Evolutionary conservation across 2,888 invertebrate genomes (phyloP), one percentile per base, ranked within the genome.

Genomic region (Drosophila borealis): DNA sequence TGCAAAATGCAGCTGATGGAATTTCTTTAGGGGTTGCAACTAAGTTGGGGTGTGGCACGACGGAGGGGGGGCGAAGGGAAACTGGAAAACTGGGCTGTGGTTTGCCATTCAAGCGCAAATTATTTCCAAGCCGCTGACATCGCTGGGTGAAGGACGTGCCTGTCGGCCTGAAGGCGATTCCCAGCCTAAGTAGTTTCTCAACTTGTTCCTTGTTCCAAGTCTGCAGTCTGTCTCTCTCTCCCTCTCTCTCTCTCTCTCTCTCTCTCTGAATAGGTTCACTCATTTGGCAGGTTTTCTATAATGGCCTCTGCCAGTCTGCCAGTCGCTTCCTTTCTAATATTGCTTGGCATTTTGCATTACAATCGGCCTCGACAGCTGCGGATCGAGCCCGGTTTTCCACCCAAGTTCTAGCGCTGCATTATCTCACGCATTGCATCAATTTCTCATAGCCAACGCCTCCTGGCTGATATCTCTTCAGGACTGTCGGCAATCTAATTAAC

Each of bases 1-100:
- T 69, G 83, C 70, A 67, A 79, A 63, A 63, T 78, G 85, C 85
- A 78, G 70, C 85, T 66, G 71, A 70, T 72, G 69, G 69, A 67
- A 82, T 85, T 78, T 73, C 74, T 67, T 61, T 49, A 51, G 61
- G 66, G 64, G 56, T 53, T 70, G 59, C 44, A 46, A 17, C 36
- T 9, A 10, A 2, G 29, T 11, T 4, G 39, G 14, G 53, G 11
- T 11, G 10, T 3, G 13, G 8, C 0, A 29, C 25, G 39, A 25
- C 25, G 6, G 1, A n/a, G 25, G 25, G 0, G 8, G 29, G 21
- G 10, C 13, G 39, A 17, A 10, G 25, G 39, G 13, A 33, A 39
- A 19, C 19, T n/a, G 17, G 11, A 51, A 17, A 14, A 51, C 51
- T 57, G 42, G 56, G 55, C 68, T 82, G 81, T 83, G 87, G 77